phyloP scores from a whole-genome alignment of 2,113 vertebrate genomes.

The Leptosomus discolor region DNA sequence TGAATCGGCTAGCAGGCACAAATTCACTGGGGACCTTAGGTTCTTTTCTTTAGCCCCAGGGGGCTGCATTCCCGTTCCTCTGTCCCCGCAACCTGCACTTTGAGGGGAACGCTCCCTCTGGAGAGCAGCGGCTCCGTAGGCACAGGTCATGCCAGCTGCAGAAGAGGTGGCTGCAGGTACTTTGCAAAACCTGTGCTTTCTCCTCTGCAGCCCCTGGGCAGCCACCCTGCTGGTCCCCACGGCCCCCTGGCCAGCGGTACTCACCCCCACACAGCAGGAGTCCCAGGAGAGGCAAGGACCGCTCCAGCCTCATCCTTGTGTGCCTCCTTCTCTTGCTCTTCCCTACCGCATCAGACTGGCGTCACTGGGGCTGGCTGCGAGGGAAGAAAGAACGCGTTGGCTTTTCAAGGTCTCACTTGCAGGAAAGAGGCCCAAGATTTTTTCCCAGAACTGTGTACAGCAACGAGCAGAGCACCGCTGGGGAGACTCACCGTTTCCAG shows the following conservation, averaged over 20 bases:
- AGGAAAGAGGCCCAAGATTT: neutral
- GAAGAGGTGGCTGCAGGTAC: neutral
- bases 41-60: neutral
- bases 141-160: accelerated
- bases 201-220: neutral
- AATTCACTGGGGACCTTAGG: neutral
- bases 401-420: neutral
- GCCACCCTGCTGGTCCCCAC: neutral
- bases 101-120: neutral
- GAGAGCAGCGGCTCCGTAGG: neutral
- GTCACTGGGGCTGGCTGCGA: neutral
- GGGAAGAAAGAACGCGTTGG: neutral
- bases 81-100: neutral
- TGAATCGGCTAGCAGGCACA: neutral
- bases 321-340: neutral
- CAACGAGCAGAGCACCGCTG: accelerated
- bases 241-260: neutral
- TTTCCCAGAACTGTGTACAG: neutral
- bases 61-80: accelerated
- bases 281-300: neutral
- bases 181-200: neutral
- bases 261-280: conserved; percentile 40
- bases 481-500: neutral
- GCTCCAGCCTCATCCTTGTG: neutral
- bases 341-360: neutral